Evolutionary conservation across 2,113 vertebrate genomes (phyloP).

Genomic region (Macquaria ambigua): DNA sequence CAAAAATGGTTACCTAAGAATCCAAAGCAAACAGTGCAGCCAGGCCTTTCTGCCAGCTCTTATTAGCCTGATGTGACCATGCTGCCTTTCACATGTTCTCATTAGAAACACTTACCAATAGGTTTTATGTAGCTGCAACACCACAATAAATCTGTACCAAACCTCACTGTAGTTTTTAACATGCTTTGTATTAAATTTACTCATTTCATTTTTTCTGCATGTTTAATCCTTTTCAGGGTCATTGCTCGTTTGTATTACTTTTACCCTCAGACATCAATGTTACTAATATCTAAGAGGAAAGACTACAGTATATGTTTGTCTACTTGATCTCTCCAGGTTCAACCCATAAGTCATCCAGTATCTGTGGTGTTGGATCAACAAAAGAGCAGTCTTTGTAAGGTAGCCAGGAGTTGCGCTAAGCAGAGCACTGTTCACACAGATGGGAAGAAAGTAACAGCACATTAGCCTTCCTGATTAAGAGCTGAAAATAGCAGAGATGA

Average conservation of each 20-base stretch:
- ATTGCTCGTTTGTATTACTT: no score
- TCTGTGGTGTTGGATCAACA: background rate
- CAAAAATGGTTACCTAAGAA: background rate
- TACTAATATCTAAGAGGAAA: background rate
- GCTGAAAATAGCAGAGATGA: background rate
- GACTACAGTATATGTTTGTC: background rate
- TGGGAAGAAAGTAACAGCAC: slow-evolving; percentile 1
- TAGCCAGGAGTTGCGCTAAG: background rate
- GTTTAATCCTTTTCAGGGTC: background rate
- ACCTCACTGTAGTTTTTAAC: no score
- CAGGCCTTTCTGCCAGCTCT: background rate
- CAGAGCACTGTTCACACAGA: slow-evolving; percentile 15
- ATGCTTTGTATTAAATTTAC: no score
- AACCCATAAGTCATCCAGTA: slow-evolving; percentile 5
- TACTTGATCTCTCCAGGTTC: background rate
- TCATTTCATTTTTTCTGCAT: background rate
- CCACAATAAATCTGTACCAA: no score
- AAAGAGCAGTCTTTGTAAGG: background rate
- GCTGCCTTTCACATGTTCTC: background rate
- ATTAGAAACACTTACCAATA: background rate
- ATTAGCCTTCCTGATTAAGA: slow-evolving; percentile 14
- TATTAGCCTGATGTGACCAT: background rate
- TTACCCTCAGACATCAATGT: no score
- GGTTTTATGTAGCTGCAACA: no score
- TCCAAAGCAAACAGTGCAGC: slow-evolving; percentile 8